Evolutionary conservation across 2,797 vertebrate species (phyloP).

Genomic region (Gadopsis bispinosus): DNA sequence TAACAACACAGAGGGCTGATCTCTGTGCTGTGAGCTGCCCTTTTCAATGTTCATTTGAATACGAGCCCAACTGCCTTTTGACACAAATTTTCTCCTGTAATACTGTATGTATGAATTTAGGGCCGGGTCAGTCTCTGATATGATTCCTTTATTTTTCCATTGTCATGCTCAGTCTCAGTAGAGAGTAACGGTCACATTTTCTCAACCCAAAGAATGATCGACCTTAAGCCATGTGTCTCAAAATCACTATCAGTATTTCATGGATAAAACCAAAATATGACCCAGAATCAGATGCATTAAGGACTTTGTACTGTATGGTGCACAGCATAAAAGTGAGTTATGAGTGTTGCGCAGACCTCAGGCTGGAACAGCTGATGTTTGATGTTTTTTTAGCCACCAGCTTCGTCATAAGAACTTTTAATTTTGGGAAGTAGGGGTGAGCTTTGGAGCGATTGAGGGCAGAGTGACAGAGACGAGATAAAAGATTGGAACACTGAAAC

Average conservation of each 20-base stretch:
- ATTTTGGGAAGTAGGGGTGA: constrained; percentile 53
- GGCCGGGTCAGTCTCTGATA: background rate
- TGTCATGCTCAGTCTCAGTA: background rate
- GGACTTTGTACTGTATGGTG: constrained; percentile 1
- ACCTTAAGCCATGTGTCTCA: background rate
- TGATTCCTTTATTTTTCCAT: background rate
- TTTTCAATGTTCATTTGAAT: constrained; percentile 12
- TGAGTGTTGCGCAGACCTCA: constrained; percentile 3
- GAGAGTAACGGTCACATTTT: background rate
- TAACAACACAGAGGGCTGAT: constrained; percentile 27
- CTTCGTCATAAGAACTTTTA: constrained; percentile 43
- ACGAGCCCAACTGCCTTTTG: background rate
- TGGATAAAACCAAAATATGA: constrained; percentile 2
- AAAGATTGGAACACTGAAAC: constrained; percentile 43
- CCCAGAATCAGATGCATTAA: constrained; percentile 13
- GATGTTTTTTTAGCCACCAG: constrained; percentile 19
- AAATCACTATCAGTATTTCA: background rate
- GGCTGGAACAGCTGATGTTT: constrained; percentile 21
- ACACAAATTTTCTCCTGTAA: background rate
- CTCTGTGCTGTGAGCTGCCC: constrained; percentile 18
- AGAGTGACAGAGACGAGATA: constrained; percentile 38
- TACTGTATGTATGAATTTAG: background rate
- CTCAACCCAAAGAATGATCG: background rate
- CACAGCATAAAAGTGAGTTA: constrained; percentile 43
- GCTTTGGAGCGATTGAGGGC: constrained; percentile 22